Evolutionary conservation across 2,888 invertebrate species (phyloP), one percentile per base, ranked within the genome.

Genomic region (Acleris emargana): DNA sequence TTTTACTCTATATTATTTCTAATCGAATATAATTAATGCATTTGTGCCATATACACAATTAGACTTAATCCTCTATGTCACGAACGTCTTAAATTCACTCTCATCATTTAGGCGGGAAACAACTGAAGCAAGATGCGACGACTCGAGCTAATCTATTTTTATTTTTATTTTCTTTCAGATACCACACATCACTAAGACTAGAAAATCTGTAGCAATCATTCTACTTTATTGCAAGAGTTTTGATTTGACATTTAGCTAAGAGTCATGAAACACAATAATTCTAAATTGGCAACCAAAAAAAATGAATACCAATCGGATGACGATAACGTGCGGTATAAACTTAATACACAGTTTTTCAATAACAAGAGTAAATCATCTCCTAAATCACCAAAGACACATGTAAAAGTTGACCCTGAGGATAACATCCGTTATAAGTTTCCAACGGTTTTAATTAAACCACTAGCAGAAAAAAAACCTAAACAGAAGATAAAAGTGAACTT

Each of bases 401-500:
- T 74, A 55, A 73, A 72, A 43, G n/a, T 68, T 11, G 68, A 74
- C 9, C 69, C 67, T 67, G 87, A 89, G 62, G 89, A 91, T 76
- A 86, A 79, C 64, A 69, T 88, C 16, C 80, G 87, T 5, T 92
- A 92, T 60, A 92, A 86, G 75, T 86, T 92, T 63, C 86, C 91
- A 17, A 75, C 84, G 64, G 76, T 79, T 50, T 63, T 82, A 49
- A 68, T 74, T 17, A 86, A 82, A 73, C 61, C 79, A 43, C 89
- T 86, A 75, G 59, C 72, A 53, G 74, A 87, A 51, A 76, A 76
- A 16, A 89, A 88, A 72, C 73, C 82, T 9, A 90, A 87, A 76
- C 80, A 83, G 17, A 91, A 87, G 77, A 89, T 91, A 6, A 92
- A 92, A 79, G 90, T 92, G 0, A 92, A 92, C 70, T 92, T 92